Evolutionary conservation across 2,113 vertebrate genomes (phyloP), one percentile per base, ranked within the genome.

Genomic region (Charina bottae): DNA sequence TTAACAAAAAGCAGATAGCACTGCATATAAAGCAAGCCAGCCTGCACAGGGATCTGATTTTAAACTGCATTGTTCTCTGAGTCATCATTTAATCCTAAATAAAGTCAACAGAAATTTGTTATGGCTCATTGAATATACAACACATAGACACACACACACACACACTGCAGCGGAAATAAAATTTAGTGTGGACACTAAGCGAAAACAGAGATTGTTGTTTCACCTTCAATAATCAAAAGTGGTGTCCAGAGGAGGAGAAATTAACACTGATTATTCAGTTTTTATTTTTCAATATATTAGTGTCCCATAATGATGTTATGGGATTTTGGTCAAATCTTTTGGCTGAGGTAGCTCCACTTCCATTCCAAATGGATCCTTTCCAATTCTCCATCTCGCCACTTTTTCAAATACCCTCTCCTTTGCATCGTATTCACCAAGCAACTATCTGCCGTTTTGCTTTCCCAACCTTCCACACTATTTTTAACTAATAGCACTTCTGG

Each of bases 61-160:
- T 54, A 55, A 92, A 55, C 8, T 17, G 78, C 87, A 85, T 23
- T 84, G 46, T 42, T 89, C 53, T 33, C 58, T 55, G 87, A 89
- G 15, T 89, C 91, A 62, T 83, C 68, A 53, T 89, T 62, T 83
- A 37, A 88, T 60, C 37, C 28, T 56, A 68, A 91, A 86, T 42
- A 62, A 42, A 90, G 68, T 83, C 33, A 24, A 64, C 17, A 72
- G 53, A 85, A 60, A 62, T 58, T 28, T 53, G 15, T 33, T 33
- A 15, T 6, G 28, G 90, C 84, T 64, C 42, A 49, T 42, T 23
- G 9, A 15, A 17, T 15, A 88, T 59, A 13, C 12, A 49, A 12
- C 5, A 53, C 46, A 49, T 84, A 12, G 1, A 55, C 28, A 58
- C 17, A 87, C 85, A 87, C 2, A 87, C 2, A 37, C 86, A 60